Base-by-base conservation (phyloP, 2,113 vertebrate genomes). In the Pelmatolapia mariae region DNA sequence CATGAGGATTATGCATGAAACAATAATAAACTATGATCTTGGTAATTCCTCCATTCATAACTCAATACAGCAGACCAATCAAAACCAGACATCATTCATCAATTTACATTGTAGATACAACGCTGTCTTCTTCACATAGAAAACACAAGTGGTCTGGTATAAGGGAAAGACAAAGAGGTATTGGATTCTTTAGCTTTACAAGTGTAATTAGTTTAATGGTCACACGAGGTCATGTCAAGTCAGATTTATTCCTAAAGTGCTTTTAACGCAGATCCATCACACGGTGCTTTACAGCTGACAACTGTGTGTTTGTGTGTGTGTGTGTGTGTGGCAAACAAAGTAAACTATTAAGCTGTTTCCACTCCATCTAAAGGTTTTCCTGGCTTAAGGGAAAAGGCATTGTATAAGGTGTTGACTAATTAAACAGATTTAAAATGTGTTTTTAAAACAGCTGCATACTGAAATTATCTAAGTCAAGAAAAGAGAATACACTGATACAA, bases 201-300 rank as follows among this genome's bases (percentile, higher is more conserved):
- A 73, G 68, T 83, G 38, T 71, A 88, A 87, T 91, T 92, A 85
- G 57, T 78, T 86, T 78, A 61, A 86, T 82, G n/a, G 31, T 66
- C n/a, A 45, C 50, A 83, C 50, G 84, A 76, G 33, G 47, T 84
- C 84, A 68, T 24, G 53, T 81, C 31, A 54, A 87, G 31, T 82
- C 71, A 76, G 31, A 50, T 40, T 13, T 57, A 61, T 82, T 84
- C 79, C 12, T 24, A 8, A 82, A 90, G 88, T 71, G 82, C 81
- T 68, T 81, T 87, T 26, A 83, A 81, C 36, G 56, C 8, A 16
- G 24, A 24, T 68, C 31, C 9, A 78, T 91, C 76, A 38, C 29
- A 87, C 8, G 73, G 68, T 81, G 36, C 73, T 83, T 83, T 40
- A 59, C 56, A 66, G 22, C 54, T 50, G 29, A 57, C 26, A 52